Evolutionary conservation across 2,113 vertebrate genomes (phyloP).

Genomic region (Morone saxatilis): DNA sequence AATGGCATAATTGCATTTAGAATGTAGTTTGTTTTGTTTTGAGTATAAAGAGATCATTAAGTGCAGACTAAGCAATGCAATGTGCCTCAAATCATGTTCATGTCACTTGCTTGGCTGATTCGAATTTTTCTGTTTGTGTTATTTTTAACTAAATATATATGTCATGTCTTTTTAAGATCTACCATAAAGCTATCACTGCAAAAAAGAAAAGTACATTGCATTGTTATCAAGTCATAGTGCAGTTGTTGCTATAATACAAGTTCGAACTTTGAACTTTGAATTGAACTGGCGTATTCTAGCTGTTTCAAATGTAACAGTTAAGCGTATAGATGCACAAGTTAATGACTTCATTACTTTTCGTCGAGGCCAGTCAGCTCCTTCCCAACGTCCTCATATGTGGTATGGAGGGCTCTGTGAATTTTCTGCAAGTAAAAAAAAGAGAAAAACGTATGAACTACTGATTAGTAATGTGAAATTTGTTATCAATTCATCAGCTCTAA

Average conservation of each 20-base stretch:
- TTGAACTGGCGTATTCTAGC: not conserved
- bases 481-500: constrained; percentile 27
- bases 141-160: not conserved
- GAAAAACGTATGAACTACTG: not conserved
- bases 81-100: not conserved
- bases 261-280: not conserved
- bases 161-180: not conserved
- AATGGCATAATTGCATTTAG: not conserved
- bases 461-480: constrained; percentile 14
- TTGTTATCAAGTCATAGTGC: not conserved
- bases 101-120: constrained; percentile 7
- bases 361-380: constrained; percentile 76
- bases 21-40: not conserved
- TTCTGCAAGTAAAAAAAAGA: constrained; percentile 82
- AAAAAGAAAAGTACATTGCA: not conserved
- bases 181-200: not conserved
- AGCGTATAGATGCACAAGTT: not conserved
- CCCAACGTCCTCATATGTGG: constrained; percentile 79
- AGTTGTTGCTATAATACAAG: no score
- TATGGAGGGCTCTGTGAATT: constrained; percentile 93
- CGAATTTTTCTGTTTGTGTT: not conserved
- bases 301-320: not conserved
- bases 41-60: not conserved
- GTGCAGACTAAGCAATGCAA: not conserved
- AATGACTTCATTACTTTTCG: constrained; percentile 70